phyloP scores from a whole-genome alignment of 2,113 vertebrate genomes.

The Tachuris rubrigastra region DNA sequence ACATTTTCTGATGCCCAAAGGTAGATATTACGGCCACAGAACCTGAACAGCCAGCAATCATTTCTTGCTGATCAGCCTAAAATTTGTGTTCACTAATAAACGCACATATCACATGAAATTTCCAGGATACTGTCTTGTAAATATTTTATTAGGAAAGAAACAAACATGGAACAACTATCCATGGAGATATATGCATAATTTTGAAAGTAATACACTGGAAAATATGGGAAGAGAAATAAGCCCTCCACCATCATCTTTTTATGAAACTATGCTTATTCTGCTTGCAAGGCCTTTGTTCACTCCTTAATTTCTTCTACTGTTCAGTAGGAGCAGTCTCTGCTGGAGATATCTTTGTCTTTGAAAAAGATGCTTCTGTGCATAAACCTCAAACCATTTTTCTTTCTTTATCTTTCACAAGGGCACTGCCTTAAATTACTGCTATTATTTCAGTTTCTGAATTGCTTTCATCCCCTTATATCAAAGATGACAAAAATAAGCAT shows the following conservation, averaged over 20 bases:
- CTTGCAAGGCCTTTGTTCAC: neutral
- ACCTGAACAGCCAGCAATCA: neutral
- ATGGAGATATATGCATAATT: neutral
- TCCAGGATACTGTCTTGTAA: neutral
- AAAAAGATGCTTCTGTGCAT: neutral
- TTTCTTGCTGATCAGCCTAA: neutral
- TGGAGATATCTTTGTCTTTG: neutral
- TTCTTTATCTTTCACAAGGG: neutral
- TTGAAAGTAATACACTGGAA: neutral
- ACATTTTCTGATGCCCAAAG: neutral
- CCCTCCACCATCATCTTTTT: neutral
- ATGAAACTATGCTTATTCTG: neutral
- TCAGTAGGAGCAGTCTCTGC: neutral
- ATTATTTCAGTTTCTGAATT: neutral
- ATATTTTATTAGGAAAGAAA: constrained; percentile 18
- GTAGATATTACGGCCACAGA: neutral
- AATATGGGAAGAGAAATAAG: neutral
- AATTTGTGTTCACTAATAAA: neutral
- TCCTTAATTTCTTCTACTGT: neutral
- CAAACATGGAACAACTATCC: neutral
- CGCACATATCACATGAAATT: neutral
- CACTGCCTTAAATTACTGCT: neutral
- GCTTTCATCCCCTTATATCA: neutral
- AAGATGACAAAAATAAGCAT: neutral
- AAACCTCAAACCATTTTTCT: neutral